Evolutionary conservation across 2,888 invertebrate genomes (phyloP).

Genomic region (Xestobium rufovillosum): DNA sequence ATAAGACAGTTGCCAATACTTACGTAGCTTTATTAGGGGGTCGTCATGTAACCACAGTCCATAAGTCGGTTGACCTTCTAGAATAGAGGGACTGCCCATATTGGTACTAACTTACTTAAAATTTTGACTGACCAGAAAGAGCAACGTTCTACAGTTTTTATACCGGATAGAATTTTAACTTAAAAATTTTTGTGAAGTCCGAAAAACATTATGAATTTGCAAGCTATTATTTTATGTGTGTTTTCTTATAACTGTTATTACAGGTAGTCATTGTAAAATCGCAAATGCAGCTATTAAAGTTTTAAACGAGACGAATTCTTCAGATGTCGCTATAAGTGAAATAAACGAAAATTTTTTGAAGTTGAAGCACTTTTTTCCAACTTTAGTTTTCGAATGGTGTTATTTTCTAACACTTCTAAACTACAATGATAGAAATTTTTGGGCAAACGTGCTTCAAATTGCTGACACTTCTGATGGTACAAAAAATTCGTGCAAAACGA

Average conservation of each 20-base stretch:
- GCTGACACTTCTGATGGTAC: slow-evolving; percentile 26
- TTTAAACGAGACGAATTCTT: slow-evolving; percentile 32
- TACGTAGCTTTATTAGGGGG: too few species aligned
- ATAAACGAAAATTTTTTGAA: slow-evolving; percentile 53
- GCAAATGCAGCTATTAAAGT: slow-evolving; percentile 50
- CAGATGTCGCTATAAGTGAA: slow-evolving; percentile 45
- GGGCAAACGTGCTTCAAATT: slow-evolving; percentile 43
- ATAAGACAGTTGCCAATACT: too few species aligned
- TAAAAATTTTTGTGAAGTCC: too few species aligned
- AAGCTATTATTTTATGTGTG: too few species aligned
- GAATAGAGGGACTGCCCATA: too few species aligned
- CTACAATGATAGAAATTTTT: slow-evolving; percentile 61
- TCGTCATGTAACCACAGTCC: too few species aligned
- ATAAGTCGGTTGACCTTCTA: too few species aligned
- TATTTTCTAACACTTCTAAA: slow-evolving; percentile 67
- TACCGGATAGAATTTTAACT: too few species aligned
- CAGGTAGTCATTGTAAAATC: slow-evolving; percentile 49
- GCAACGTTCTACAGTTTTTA: too few species aligned
- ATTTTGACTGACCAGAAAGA: too few species aligned
- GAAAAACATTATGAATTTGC: too few species aligned
- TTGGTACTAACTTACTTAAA: too few species aligned
- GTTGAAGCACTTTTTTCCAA: slow-evolving; percentile 52
- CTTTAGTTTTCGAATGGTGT: slow-evolving; percentile 70
- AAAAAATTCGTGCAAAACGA: slow-evolving; percentile 6
- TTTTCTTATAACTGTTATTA: slow-evolving; percentile 19